Evolutionary conservation across 92 coral and sea anemone species (phyloP).

Genomic region (Palythoa grandiflora): DNA sequence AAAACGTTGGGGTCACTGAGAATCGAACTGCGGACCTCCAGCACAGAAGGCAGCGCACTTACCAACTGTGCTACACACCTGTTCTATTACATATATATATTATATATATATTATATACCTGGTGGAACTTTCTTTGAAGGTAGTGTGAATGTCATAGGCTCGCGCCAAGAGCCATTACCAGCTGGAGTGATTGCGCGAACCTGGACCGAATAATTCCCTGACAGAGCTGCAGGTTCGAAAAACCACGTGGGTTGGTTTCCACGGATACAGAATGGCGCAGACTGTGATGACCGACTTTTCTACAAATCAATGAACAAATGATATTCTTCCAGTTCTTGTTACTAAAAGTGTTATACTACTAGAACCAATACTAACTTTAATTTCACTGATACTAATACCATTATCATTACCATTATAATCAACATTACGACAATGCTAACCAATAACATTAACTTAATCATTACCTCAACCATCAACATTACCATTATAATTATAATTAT

Average conservation of each 20-base stretch:
- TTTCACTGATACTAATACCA: too few relatives aligned
- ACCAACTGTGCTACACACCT: too few relatives aligned
- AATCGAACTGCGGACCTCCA: too few relatives aligned
- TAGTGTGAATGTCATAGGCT: constrained; percentile 56
- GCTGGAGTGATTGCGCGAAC: constrained; percentile 98
- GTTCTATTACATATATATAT: too few relatives aligned
- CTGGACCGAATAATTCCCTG: constrained; percentile 81
- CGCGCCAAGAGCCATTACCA: constrained; percentile 98
- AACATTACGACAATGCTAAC: too few relatives aligned
- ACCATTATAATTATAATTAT: not conserved
- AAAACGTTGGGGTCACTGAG: too few relatives aligned
- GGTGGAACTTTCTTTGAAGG: constrained; percentile 4
- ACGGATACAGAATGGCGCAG: constrained; percentile 19
- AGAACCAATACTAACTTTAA: too few relatives aligned
- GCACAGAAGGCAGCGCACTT: too few relatives aligned
- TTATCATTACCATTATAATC: too few relatives aligned
- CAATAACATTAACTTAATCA: too few relatives aligned
- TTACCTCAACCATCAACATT: not conserved
- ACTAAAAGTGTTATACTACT: too few relatives aligned
- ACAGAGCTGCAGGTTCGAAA: not conserved
- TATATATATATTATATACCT: constrained; percentile 48
- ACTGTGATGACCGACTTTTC: constrained; percentile 6
- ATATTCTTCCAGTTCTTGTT: too few relatives aligned
- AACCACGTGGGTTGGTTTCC: constrained; percentile 29
- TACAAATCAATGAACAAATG: not conserved